Conservation (phyloP, 2,888 invertebrate genomes). For the Cetonia aurata region DNA sequence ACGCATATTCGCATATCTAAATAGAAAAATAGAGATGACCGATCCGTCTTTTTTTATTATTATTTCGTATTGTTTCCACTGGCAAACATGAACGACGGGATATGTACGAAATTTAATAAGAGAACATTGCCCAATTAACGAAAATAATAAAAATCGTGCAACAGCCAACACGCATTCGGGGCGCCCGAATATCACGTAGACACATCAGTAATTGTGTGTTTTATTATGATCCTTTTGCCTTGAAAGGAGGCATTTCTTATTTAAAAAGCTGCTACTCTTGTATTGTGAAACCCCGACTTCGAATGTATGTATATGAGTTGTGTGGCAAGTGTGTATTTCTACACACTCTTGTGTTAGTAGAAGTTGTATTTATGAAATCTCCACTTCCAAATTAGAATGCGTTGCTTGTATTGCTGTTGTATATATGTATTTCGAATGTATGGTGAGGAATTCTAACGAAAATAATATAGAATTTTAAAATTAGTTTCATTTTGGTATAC, state of each 20-base stretch:
- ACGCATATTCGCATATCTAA: not conserved
- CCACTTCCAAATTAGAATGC: constrained; percentile 1
- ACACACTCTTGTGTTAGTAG: not conserved
- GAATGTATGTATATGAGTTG: not conserved
- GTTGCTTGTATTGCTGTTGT: not conserved
- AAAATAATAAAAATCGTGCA: not conserved
- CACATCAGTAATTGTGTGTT: not conserved
- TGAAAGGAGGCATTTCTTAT: not conserved
- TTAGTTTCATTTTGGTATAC: no score
- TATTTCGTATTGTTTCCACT: no score
- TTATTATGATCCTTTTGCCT: not conserved
- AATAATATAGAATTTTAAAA: not conserved
- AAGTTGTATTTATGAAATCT: not conserved
- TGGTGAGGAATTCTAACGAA: not conserved
- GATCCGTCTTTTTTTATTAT: no score
- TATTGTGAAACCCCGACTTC: not conserved
- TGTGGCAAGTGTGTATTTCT: constrained; percentile 3
- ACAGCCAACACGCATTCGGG: not conserved
- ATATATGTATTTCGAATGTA: not conserved
- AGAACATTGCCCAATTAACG: not conserved
- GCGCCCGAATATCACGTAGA: no score
- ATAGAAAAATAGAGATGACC: no score
- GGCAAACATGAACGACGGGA: not conserved
- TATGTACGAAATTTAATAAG: constrained; percentile 1
- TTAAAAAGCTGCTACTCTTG: not conserved